Base-by-base conservation (phyloP, 2,113 vertebrate species). In the Noctilio leporinus region DNA sequence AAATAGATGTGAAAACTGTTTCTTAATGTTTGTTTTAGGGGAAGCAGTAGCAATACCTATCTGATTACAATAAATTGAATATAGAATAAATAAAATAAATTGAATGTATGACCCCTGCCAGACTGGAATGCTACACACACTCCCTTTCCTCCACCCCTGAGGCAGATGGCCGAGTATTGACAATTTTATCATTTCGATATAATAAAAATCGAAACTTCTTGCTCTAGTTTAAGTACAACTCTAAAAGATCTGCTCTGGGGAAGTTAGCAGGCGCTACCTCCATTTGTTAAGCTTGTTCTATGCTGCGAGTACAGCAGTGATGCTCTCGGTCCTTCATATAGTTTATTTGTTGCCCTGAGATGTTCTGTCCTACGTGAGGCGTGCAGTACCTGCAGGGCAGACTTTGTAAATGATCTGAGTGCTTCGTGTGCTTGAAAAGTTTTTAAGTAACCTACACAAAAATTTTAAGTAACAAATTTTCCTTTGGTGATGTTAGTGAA, bases 21-120 rank as follows among this genome's bases (percentile, higher is more conserved):
- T n/a, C 73, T 91, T 97, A 93, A 45, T 87, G 57, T 69, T 91
- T 81, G 10, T 86, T 10, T 87, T 76, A 65, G 43, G 38, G 38
- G 55, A 92, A 76, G 38, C 8, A 70, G 3, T 84, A 73, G 26
- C 38, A 93, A 26, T 47, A 49, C 40, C 14, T 82, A 49, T 2
- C 43, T 84, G 78, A 55, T 67, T 83, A 30, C 9, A 83, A 19
- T 81, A 87, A 86, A 65, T 12, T 59, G 20, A 78, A n/a, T 84
- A 45, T 76, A 38, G 28, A n/a, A n/a, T n/a, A n/a, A n/a, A n/a
- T n/a, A n/a, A n/a, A 83, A 19, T 81, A 87, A 86, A 65, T 12
- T 59, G 20, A 78, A n/a, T 84, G 40, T 76, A 20, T 69, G 33
- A 55, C 28, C 62, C 30, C 47, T 87, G 43, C 19, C 17, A 78